Evolutionary conservation across 2,888 invertebrate species (phyloP).

Genomic region (Griposia aprilina): DNA sequence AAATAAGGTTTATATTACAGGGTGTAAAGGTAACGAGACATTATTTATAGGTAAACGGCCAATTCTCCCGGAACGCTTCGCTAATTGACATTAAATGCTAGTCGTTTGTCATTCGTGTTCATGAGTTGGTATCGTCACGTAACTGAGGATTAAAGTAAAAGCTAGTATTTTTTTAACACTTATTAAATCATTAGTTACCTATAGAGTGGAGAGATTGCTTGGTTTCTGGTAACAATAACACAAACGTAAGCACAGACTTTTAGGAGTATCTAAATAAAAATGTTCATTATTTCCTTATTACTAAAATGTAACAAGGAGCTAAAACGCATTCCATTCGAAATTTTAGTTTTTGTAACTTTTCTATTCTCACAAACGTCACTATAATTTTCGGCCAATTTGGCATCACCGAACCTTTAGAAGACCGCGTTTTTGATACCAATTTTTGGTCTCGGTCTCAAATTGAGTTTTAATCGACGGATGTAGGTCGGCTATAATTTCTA

Average conservation of each 20-base stretch:
- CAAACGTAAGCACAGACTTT: no score
- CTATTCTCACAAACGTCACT: constrained; percentile 23
- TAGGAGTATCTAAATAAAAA: neutral
- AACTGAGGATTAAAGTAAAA: constrained; percentile 74
- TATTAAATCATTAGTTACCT: constrained; percentile 47
- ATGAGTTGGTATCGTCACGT: constrained; percentile 74
- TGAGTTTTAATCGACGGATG: constrained; percentile 85
- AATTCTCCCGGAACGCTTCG: constrained; percentile 75
- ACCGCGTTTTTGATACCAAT: constrained; percentile 60
- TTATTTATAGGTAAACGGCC: constrained; percentile 78
- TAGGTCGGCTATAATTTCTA: constrained; percentile 71
- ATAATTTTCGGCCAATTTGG: constrained; percentile 70
- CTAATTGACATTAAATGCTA: constrained; percentile 87
- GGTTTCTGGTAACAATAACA: neutral
- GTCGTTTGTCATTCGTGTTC: constrained; percentile 84
- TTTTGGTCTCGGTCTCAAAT: constrained; percentile 78
- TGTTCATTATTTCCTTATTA: neutral
- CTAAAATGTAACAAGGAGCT: neutral
- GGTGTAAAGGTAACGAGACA: constrained; percentile 62
- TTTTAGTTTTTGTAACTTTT: constrained; percentile 26
- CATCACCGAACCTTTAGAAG: constrained; percentile 68
- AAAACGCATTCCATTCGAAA: constrained; percentile 8
- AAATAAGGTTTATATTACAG: constrained; percentile 67
- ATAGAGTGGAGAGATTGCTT: constrained; percentile 1
- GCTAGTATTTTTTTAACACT: constrained; percentile 50